These are phyloP conservation scores for Caenorhabditis imperialis DNA, from an alignment of 2,888 invertebrate genomes.

Conservation along the genomic window DNA sequence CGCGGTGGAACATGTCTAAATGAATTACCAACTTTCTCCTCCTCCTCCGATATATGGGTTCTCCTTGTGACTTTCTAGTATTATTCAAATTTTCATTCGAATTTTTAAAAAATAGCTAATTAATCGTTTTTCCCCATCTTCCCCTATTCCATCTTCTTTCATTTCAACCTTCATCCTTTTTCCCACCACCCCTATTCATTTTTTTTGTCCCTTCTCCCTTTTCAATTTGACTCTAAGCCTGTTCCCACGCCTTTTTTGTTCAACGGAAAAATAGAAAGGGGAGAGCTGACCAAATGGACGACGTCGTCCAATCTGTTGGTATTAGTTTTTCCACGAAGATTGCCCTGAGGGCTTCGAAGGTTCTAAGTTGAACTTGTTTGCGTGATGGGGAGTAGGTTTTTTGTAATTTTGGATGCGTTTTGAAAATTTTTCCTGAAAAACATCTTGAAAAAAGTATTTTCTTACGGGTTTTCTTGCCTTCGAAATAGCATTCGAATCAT, in stretches of 20 bases:
- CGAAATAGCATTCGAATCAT: too few species aligned
- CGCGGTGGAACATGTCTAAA: slow-evolving; percentile 50
- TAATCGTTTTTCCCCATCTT: slow-evolving; percentile 4
- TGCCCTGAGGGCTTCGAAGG: slow-evolving; percentile 3
- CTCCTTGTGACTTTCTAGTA: background rate
- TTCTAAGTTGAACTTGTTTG: too few species aligned
- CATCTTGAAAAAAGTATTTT: too few species aligned
- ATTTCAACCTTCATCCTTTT: slow-evolving; percentile 17
- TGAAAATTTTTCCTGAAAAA: too few species aligned
- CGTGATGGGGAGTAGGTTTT: too few species aligned
- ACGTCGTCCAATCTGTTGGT: slow-evolving; percentile 44
- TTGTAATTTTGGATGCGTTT: too few species aligned
- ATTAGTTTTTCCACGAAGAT: slow-evolving; percentile 34
- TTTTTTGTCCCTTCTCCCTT: too few species aligned
- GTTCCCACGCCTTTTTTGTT: slow-evolving; percentile 43
- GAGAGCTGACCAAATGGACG: slow-evolving; percentile 30
- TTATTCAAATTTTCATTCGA: background rate
- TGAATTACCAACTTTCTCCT: slow-evolving; percentile 34
- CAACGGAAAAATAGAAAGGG: slow-evolving; percentile 9
- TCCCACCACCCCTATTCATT: background rate
- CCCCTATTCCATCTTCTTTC: background rate
- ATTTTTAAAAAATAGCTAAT: background rate
- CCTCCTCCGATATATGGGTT: too few species aligned
- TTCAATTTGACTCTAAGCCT: too few species aligned
- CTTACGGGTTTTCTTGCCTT: too few species aligned